Evolutionary conservation across 2,888 invertebrate genomes (phyloP).

Genomic region (Penaeus monodon): DNA sequence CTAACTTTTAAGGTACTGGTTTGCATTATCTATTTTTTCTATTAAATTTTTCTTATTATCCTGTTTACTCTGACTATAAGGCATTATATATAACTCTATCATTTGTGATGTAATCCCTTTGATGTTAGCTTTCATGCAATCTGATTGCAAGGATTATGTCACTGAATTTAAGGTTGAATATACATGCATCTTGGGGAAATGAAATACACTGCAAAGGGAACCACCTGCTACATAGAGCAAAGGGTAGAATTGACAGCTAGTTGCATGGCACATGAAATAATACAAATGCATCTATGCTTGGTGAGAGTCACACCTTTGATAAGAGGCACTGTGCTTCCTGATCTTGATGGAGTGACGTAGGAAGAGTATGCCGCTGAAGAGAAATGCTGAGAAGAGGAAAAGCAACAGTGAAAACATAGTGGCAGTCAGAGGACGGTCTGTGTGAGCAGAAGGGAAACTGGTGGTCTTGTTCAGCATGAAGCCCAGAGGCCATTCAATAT

Average conservation of each 20-base stretch:
- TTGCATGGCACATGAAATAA: not conserved
- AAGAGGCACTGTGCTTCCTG: conserved; percentile 39
- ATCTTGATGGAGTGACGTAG: conserved; percentile 43
- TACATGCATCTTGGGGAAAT: no score
- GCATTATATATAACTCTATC: no score
- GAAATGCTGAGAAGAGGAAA: conserved; percentile 34
- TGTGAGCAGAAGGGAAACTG: not conserved
- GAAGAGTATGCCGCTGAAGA: conserved; percentile 38
- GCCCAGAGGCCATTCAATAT: conserved; percentile 53
- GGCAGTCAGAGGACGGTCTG: conserved; percentile 3
- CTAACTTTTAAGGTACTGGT: no score
- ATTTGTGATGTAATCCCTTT: no score
- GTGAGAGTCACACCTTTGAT: conserved; percentile 57
- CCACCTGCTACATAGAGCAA: not conserved
- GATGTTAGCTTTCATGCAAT: no score
- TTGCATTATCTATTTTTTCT: no score
- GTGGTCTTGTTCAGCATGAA: conserved; percentile 50
- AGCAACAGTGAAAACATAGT: conserved; percentile 12
- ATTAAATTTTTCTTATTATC: no score
- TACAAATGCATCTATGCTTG: conserved; percentile 27
- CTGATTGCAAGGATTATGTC: no score
- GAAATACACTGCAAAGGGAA: no score
- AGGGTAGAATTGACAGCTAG: not conserved
- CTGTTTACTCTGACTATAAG: no score
- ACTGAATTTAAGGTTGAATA: no score